Evolutionary conservation across 2,888 invertebrate genomes (phyloP), one percentile per base, ranked within the genome.

Genomic region (Mesorhabditis sp.): DNA sequence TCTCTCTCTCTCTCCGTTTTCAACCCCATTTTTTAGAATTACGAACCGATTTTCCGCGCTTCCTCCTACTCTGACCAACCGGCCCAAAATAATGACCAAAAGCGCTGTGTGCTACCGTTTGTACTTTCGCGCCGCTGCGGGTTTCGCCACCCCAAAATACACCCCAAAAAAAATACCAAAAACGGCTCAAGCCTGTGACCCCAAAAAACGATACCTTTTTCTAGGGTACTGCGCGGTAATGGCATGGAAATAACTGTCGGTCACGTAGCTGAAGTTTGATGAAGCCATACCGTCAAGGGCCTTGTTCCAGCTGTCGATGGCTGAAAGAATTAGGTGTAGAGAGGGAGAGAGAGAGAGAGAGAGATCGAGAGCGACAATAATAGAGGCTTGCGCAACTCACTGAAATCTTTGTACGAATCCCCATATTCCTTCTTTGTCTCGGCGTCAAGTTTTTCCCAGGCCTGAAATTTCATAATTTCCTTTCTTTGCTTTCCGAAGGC

Each of bases 181-280:
- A 28, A 28, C 1, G 28, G 28, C 28, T 28, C 28, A 2, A 28
- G 28, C 28, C 28, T 28, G 28, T 28, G 28, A 28, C 28, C 28
- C 28, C 28, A 28, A 15, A 41, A 41, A 4, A 4, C 45, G n/a
- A 58, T n/a, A 70, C 45, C 78, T 73, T 10, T 71, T 70, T 42
- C 80, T 68, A 42, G 82, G 81, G 68, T 68, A 80, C 44, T 71
- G 72, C 10, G 81, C 80, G n/a, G 81, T 81, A n/a, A 83, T 66
- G 10, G 82, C 83, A 62, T 83, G 82, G 69, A 75, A 82, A 71
- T 83, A 83, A 71, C 76, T 78, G 71, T 83, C 80, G 50, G 82
- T 80, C 10, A 83, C 83, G 62, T 76, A 77, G 70, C 78, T 71
- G 67, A 79, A 73, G 61, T 77, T 77, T 43, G 74, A 70, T 6